These are phyloP conservation scores for Drosophila subquinaria DNA, from an alignment of 2,888 invertebrate species.

Conservation along the genomic window DNA sequence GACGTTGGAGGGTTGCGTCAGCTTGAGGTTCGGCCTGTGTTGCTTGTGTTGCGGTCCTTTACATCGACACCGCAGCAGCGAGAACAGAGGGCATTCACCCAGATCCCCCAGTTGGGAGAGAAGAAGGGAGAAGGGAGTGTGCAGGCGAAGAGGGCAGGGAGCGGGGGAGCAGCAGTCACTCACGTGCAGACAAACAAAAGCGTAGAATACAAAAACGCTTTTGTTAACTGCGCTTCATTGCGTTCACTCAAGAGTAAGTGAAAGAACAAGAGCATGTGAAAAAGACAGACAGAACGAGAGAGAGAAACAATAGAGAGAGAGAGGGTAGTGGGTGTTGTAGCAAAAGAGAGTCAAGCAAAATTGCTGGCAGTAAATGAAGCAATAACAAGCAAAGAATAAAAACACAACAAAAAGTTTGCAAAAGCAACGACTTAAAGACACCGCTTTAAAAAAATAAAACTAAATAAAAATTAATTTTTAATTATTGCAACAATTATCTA, in stretches of 20 bases:
- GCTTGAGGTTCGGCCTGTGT: conserved; percentile 25
- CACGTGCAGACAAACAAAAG: conserved; percentile 73
- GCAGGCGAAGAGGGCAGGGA: background rate
- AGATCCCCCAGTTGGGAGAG: conserved; percentile 18
- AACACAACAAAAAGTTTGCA: background rate
- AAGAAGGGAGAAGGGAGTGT: background rate
- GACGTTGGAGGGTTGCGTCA: conserved; percentile 24
- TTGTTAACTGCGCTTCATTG: conserved; percentile 76
- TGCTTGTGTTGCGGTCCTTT: conserved; percentile 48
- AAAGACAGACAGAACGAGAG: conserved; percentile 2
- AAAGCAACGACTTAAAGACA: conserved; percentile 24
- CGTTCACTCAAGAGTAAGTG: conserved; percentile 49
- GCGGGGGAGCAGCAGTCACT: conserved; percentile 39
- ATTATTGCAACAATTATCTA: background rate
- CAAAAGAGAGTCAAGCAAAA: conserved; percentile 21
- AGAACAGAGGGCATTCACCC: conserved; percentile 74
- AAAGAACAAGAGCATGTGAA: background rate
- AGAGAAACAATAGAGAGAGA: background rate
- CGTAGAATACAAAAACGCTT: conserved; percentile 60
- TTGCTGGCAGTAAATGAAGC: conserved; percentile 36
- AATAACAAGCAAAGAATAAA: conserved; percentile 30
- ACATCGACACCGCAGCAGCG: conserved; percentile 52
- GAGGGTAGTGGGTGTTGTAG: background rate
- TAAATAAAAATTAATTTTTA: background rate
- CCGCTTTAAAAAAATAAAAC: conserved; percentile 1